These are phyloP conservation scores for Sphenodon punctatus DNA, from an alignment of 2,797 vertebrate species.

Conservation along the genomic window DNA sequence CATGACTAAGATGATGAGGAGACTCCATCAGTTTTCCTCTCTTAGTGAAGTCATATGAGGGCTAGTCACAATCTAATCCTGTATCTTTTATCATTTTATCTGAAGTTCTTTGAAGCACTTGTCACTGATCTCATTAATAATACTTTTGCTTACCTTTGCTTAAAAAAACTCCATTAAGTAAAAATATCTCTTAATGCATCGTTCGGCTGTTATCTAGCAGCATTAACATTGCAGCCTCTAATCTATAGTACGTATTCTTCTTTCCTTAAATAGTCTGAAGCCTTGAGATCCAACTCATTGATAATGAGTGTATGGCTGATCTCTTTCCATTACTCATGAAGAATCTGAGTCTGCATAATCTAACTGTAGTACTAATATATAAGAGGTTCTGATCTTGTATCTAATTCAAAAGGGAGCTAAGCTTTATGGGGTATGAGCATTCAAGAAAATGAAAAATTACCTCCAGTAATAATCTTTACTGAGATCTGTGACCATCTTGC, in stretches of 20 bases:
- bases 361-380: neutral
- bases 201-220: neutral
- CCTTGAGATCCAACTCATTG: neutral
- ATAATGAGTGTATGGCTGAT: neutral
- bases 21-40: neutral
- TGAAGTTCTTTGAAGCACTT: neutral
- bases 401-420: neutral
- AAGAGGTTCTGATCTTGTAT: neutral
- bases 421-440: conserved; percentile 4
- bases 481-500: neutral
- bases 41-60: neutral
- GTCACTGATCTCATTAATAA: neutral
- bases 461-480: neutral
- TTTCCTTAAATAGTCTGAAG: neutral
- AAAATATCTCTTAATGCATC: neutral
- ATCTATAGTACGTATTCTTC: neutral
- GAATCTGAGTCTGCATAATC: neutral
- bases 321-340: neutral
- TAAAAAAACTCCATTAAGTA: neutral
- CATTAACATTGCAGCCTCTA: neutral
- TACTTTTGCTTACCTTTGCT: neutral
- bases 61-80: neutral
- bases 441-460: neutral
- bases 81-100: conserved; percentile 1
- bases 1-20: neutral